Evolutionary conservation across 2,113 vertebrate species (phyloP), one percentile per base, ranked within the genome.

Genomic region (Chlorodrepanis virens): DNA sequence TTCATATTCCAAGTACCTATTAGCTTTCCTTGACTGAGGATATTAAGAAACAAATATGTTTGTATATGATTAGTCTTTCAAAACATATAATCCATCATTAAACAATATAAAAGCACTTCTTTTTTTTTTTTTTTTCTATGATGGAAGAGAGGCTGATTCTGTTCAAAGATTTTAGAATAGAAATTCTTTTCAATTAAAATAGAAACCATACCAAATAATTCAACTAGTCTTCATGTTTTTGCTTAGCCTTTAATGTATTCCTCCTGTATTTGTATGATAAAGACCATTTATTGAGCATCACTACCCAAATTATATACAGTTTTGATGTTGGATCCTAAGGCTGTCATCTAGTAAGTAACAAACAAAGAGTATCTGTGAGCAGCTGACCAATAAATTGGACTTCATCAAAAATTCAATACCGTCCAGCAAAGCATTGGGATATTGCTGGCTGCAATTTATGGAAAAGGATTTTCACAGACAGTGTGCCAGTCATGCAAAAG

Each of bases 261-360:
- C 69, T 95, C 18, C 83, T 92, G 79, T 49, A 37, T 94, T 93
- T 94, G 87, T 92, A 92, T 96, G 95, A 97, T 96, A 97, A 96
- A 97, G 90, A 71, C 60, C 24, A 84, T 70, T 96, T 97, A 83
- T 93, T 97, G 90, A 94, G 56, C 75, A 94, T 95, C 93, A 92
- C 54, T 75, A 86, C 25, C 8, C 37, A 94, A 91, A 91, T 95
- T 82, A 82, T 56, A 82, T 53, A 83, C 65, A 52, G 67, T 96
- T 96, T 83, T 91, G 52, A 64, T 90, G 53, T 39, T 94, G 69
- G 28, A 87, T 96, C 57, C 88, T 94, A 84, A 93, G 59, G 78
- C 64, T 92, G 74, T 93, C 67, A 72, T 83, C 59, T 92, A 94
- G 83, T 45, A 94, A 96, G 93, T 53, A 90, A 61, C 67, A 93